Evolutionary conservation across 1,140 invertebrate genomes (phyloP).

Genomic region (Samia ricini): DNA sequence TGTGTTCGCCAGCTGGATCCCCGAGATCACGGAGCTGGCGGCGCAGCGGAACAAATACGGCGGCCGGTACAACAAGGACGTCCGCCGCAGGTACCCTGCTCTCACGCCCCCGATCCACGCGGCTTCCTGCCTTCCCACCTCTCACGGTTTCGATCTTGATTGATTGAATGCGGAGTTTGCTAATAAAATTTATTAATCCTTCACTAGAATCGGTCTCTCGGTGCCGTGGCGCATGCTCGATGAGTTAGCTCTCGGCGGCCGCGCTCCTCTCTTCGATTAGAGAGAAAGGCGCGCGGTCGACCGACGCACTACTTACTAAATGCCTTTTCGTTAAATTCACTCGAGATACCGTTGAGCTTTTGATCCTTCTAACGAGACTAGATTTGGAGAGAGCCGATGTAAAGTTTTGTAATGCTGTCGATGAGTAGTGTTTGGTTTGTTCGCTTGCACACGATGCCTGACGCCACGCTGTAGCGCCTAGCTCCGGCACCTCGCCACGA

Average conservation of each 20-base stretch:
- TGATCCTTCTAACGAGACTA: conserved; percentile 77
- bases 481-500: conserved; percentile 74
- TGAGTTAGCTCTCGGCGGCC: conserved; percentile 76
- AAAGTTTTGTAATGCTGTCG: conserved; percentile 77
- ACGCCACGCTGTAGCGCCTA: conserved; percentile 78
- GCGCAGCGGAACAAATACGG: conserved; percentile 98
- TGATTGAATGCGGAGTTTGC: conserved; percentile 80
- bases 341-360: conserved; percentile 75
- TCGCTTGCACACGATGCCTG: conserved; percentile 79
- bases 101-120: conserved; percentile 75
- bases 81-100: conserved; percentile 95
- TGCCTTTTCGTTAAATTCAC: conserved; percentile 75
- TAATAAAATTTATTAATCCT: conserved; percentile 79
- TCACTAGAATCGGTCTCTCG: conserved; percentile 79
- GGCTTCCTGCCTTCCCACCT: conserved; percentile 68
- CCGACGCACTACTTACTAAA: conserved; percentile 76
- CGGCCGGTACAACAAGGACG: conserved; percentile 97
- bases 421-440: conserved; percentile 79
- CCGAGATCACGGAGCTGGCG: conserved; percentile 98
- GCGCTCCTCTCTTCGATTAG: conserved; percentile 66
- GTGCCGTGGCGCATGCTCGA: conserved; percentile 79
- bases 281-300: conserved; percentile 73
- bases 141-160: conserved; percentile 77
- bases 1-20: conserved; percentile 99
- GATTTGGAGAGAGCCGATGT: conserved; percentile 75